A percentile compares a stretch with the other conserved stretches of the same genome.
Evolutionary conservation across 1,140 invertebrate genomes (phyloP).

Genomic region (Bombus polaris): DNA sequence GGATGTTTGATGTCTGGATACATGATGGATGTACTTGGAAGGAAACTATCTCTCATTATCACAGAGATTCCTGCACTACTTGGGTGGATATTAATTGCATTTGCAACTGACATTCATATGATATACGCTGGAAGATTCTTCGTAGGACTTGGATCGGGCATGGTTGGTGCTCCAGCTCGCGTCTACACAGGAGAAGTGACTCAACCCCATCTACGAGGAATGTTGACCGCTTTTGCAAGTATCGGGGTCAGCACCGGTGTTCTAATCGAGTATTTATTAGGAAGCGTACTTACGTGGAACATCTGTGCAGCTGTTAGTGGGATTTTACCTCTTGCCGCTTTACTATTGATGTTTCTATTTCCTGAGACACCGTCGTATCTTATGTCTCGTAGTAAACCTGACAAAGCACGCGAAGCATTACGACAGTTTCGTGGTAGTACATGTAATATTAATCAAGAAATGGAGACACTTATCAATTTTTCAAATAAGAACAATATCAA

Average conservation of each 20-base stretch:
- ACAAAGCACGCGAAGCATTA: slow-evolving; percentile 85
- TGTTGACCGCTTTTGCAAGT: slow-evolving; percentile 86
- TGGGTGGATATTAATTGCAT: slow-evolving; percentile 87
- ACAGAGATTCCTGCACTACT: slow-evolving; percentile 87
- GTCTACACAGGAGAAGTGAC: slow-evolving; percentile 88
- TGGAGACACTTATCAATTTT: slow-evolving; percentile 85
- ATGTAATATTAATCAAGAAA: slow-evolving; percentile 86
- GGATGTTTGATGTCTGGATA: slow-evolving; percentile 88
- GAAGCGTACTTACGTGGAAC: slow-evolving; percentile 85
- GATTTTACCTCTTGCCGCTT: slow-evolving; percentile 83
- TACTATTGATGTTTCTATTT: slow-evolving; percentile 85
- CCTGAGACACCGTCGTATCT: slow-evolving; percentile 90
- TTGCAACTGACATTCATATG: slow-evolving; percentile 84
- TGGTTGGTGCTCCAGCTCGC: slow-evolving; percentile 87
- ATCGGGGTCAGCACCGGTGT: slow-evolving; percentile 86
- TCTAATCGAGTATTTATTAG: slow-evolving; percentile 86
- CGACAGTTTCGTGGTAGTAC: slow-evolving; percentile 85
- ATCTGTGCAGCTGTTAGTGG: slow-evolving; percentile 85
- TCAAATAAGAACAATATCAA: slow-evolving; percentile 86
- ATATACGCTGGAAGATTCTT: slow-evolving; percentile 86
- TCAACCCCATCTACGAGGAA: slow-evolving; percentile 87
- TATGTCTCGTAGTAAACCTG: slow-evolving; percentile 85
- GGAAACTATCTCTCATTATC: slow-evolving; percentile 86
- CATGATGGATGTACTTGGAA: slow-evolving; percentile 87
- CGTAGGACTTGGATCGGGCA: slow-evolving; percentile 86